These are phyloP conservation scores for Lumbricus terrestris DNA, from an alignment of 2,888 invertebrate genomes.

Conservation along the genomic window DNA sequence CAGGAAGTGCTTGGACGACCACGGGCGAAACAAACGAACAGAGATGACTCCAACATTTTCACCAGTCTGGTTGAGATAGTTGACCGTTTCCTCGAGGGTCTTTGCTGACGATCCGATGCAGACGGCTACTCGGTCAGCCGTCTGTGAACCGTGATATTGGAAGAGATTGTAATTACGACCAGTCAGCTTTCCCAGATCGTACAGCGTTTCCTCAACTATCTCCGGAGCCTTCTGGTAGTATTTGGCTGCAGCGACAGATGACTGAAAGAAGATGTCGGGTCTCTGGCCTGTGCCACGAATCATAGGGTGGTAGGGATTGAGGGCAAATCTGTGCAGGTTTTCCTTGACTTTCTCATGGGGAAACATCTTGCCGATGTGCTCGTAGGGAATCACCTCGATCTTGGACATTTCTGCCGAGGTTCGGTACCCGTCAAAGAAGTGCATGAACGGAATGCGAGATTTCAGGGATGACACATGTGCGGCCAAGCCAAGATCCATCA, in stretches of 20 bases:
- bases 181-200: slow-evolving; percentile 31
- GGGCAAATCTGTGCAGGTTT: slow-evolving; percentile 38
- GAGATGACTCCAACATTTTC: slow-evolving; percentile 40
- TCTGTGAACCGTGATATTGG: slow-evolving; percentile 37
- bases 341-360: slow-evolving; percentile 34
- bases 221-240: slow-evolving; percentile 36
- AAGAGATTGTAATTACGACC: slow-evolving; percentile 38
- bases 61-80: slow-evolving; percentile 36
- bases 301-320: slow-evolving; percentile 39
- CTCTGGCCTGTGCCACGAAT: slow-evolving; percentile 40
- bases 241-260: slow-evolving; percentile 38
- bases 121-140: slow-evolving; percentile 37
- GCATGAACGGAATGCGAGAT: slow-evolving; percentile 39
- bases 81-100: slow-evolving; percentile 37
- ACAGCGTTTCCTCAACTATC: slow-evolving; percentile 36
- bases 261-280: slow-evolving; percentile 42
- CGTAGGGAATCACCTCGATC: slow-evolving; percentile 36
- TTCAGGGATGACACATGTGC: slow-evolving; percentile 38
- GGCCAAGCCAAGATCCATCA: slow-evolving; percentile 40
- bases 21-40: slow-evolving; percentile 40
- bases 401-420: slow-evolving; percentile 41
- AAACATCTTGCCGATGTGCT: slow-evolving; percentile 36
- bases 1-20: slow-evolving; percentile 39
- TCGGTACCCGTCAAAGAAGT: slow-evolving; percentile 42
- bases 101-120: slow-evolving; percentile 39